Percentiles rank a stretch among this genome's conserved stretches.
Evolutionary conservation across 2,113 vertebrate species (phyloP).

Genomic region (Maccullochella peelii): DNA sequence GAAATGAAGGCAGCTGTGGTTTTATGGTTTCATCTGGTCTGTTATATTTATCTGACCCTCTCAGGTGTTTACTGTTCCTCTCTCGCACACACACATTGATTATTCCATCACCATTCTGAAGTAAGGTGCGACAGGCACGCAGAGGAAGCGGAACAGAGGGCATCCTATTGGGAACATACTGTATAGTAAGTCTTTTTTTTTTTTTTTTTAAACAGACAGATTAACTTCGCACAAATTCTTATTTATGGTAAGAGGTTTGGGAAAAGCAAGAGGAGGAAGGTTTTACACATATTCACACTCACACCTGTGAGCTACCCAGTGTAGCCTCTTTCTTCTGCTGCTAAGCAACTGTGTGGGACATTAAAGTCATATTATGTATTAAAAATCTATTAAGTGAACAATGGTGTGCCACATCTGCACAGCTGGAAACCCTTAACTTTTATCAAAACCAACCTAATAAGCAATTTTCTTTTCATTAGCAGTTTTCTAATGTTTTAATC

Average conservation of each 20-base stretch:
- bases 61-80: slow-evolving; percentile 50
- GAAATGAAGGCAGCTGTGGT: slow-evolving; percentile 72
- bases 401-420: slow-evolving; percentile 6
- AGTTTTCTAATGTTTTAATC: slow-evolving; percentile 6
- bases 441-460: neutral
- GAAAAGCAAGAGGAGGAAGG: neutral
- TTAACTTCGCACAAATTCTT: neutral
- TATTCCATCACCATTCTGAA: slow-evolving; percentile 66
- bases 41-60: slow-evolving; percentile 75
- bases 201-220: neutral
- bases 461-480: neutral
- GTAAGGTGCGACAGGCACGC: slow-evolving; percentile 10
- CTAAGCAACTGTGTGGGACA: slow-evolving; percentile 43
- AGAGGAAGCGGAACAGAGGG: slow-evolving; percentile 14
- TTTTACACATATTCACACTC: slow-evolving; percentile 17
- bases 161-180: slow-evolving; percentile 17
- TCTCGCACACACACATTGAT: slow-evolving; percentile 47
- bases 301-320: slow-evolving; percentile 32
- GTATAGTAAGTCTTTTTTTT: neutral
- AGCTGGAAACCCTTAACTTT: neutral
- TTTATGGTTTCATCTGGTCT: slow-evolving; percentile 72
- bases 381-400: slow-evolving; percentile 37
- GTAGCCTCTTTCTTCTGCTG: slow-evolving; percentile 44
- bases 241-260: slow-evolving; percentile 27
- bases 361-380: slow-evolving; percentile 44